These are phyloP conservation scores for Rhombomys opimus DNA, from an alignment of 2,113 vertebrate genomes.

Conservation along the genomic window DNA sequence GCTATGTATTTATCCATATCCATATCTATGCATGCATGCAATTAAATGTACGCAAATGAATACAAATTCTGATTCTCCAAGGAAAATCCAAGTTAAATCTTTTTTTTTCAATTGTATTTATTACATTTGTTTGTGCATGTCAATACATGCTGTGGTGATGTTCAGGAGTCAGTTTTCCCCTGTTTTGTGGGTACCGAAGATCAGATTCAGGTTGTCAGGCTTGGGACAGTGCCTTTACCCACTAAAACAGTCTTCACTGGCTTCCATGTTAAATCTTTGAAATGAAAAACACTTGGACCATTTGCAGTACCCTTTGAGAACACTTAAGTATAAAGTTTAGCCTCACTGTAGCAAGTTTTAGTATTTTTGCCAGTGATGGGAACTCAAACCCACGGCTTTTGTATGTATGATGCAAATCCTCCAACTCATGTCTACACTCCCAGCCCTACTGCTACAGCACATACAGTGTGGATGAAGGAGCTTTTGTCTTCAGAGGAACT, in stretches of 20 bases:
- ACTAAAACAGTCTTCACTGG: background rate
- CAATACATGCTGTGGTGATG: background rate
- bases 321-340: background rate
- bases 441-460: background rate
- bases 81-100: conserved; percentile 11
- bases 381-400: background rate
- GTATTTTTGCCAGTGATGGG: background rate
- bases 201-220: background rate
- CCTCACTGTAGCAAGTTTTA: background rate
- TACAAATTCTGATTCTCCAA: conserved; percentile 20
- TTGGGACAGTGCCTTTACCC: background rate
- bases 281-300: background rate
- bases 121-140: background rate
- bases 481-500: background rate
- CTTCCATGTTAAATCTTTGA: background rate
- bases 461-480: background rate
- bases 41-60: background rate
- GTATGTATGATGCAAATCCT: background rate
- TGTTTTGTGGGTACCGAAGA: background rate
- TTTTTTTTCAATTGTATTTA: background rate
- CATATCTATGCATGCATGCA: background rate
- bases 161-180: background rate
- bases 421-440: background rate
- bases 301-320: background rate
- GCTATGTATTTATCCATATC: background rate